Evolutionary conservation across 2,888 invertebrate genomes (phyloP), one percentile per base, ranked within the genome.

Genomic region (Neoaliturus tenellus): DNA sequence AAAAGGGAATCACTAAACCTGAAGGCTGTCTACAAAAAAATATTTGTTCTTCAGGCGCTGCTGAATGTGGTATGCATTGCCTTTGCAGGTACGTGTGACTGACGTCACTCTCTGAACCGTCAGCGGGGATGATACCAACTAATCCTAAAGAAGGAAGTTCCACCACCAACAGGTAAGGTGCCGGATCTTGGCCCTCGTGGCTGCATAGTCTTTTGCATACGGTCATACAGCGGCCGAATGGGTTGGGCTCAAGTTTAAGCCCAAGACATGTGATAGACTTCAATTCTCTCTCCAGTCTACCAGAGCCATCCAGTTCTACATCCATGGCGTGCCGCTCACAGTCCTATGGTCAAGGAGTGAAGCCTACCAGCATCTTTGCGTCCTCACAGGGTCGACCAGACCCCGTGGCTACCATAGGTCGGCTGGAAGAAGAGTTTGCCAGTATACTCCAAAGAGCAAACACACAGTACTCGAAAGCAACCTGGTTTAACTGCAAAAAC

Each of bases 161-260:
- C n/a, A n/a, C n/a, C n/a, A n/a, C n/a, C n/a, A n/a, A n/a, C n/a
- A n/a, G n/a, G n/a, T n/a, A n/a, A n/a, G n/a, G n/a, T n/a, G n/a
- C n/a, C n/a, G n/a, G n/a, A n/a, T n/a, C n/a, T n/a, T 82, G 51
- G 8, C 80, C 35, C 58, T 82, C 85, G 14, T n/a, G 85, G 83
- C 48, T 67, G 81, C 33, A 14, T 83, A 25, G 81, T 69, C 23
- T 20, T 83, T 0, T 8, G 62, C 10, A 69, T 67, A n/a, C 1
- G 23, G 55, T 55, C 55, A 23, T 5, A 17, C 10, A n/a, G 55
- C 55, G 6, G 55, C 55, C 8, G 23, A 17, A 8, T 55, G 55
- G 55, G 55, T 55, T 5, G 55, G 55, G 6, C 55, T 17, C n/a
- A n/a, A n/a, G n/a, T n/a, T n/a, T n/a, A n/a, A n/a, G n/a, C n/a